Evolutionary conservation across 2,113 vertebrate genomes (phyloP).

Genomic region (Jacana jacana): DNA sequence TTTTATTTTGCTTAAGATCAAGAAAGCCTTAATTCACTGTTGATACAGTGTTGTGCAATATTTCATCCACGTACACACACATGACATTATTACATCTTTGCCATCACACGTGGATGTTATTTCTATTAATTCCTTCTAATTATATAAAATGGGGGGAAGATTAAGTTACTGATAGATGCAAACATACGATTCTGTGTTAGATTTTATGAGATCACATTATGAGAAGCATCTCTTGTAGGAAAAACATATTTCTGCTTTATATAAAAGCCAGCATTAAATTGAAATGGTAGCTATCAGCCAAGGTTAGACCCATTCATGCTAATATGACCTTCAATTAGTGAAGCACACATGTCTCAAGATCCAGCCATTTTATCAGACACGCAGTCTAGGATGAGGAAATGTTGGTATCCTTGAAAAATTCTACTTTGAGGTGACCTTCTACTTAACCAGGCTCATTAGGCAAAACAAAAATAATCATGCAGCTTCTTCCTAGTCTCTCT

Average conservation of each 20-base stretch:
- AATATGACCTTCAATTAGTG: slow-evolving; percentile 67
- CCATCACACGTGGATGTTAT: neutral
- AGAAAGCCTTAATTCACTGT: slow-evolving; percentile 11
- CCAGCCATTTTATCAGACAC: slow-evolving; percentile 10
- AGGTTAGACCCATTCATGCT: slow-evolving; percentile 52
- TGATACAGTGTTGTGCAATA: neutral
- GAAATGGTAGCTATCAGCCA: slow-evolving; percentile 12
- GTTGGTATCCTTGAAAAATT: slow-evolving; percentile 41
- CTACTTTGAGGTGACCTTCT: slow-evolving; percentile 55
- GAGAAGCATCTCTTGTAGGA: neutral
- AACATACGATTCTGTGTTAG: neutral
- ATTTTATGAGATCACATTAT: neutral
- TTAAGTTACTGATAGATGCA: neutral
- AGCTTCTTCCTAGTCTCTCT: neutral
- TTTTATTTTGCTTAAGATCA: neutral
- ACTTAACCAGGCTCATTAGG: slow-evolving; percentile 35
- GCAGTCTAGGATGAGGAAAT: neutral
- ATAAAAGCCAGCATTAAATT: slow-evolving; percentile 1
- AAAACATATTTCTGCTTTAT: neutral
- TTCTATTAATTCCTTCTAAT: neutral
- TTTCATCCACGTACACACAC: neutral
- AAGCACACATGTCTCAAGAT: slow-evolving; percentile 6
- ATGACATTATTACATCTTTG: neutral
- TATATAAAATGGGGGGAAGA: neutral
- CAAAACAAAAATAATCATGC: slow-evolving; percentile 39